Conservation (phyloP, 1,140 invertebrate species). For the Telenomus remus region DNA sequence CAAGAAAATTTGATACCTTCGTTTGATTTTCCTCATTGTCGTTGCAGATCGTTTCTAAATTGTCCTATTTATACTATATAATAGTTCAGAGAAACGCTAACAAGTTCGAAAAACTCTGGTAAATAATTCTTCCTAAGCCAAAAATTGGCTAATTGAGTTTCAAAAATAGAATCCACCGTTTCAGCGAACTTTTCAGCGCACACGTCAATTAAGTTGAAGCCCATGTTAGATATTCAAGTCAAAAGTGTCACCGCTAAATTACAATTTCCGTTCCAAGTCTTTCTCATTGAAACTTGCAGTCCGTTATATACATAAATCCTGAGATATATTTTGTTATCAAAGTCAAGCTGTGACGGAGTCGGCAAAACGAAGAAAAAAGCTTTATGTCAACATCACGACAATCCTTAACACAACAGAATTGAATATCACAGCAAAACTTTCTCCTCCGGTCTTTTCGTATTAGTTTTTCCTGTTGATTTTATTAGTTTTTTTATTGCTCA, state of each 20-base stretch:
- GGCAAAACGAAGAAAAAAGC: slow-evolving; percentile 31
- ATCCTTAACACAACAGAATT: slow-evolving; percentile 35
- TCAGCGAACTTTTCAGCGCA: too few relatives aligned
- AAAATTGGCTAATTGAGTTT: too few relatives aligned
- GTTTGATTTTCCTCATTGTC: slow-evolving; percentile 43
- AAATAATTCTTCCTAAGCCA: too few relatives aligned
- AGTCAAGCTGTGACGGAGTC: slow-evolving; percentile 24
- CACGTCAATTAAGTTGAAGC: too few relatives aligned
- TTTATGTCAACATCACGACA: slow-evolving; percentile 43
- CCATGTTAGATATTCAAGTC: neutral
- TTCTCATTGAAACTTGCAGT: too few relatives aligned
- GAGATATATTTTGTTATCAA: slow-evolving; percentile 31
- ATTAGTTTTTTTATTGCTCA: slow-evolving; percentile 34
- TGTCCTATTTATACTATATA: neutral
- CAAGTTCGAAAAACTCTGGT: too few relatives aligned
- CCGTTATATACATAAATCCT: slow-evolving; percentile 34
- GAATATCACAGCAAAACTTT: slow-evolving; percentile 35
- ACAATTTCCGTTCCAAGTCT: too few relatives aligned
- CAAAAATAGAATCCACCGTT: too few relatives aligned
- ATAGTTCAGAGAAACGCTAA: too few relatives aligned
- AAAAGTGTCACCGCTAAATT: slow-evolving; percentile 2
- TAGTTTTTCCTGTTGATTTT: slow-evolving; percentile 45
- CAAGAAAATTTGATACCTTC: slow-evolving; percentile 49
- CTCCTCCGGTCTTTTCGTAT: slow-evolving; percentile 34
- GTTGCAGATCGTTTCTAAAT: slow-evolving; percentile 11